These are phyloP conservation scores for Druceiella hillmani DNA, from an alignment of 2,888 invertebrate species.

Conservation along the genomic window DNA sequence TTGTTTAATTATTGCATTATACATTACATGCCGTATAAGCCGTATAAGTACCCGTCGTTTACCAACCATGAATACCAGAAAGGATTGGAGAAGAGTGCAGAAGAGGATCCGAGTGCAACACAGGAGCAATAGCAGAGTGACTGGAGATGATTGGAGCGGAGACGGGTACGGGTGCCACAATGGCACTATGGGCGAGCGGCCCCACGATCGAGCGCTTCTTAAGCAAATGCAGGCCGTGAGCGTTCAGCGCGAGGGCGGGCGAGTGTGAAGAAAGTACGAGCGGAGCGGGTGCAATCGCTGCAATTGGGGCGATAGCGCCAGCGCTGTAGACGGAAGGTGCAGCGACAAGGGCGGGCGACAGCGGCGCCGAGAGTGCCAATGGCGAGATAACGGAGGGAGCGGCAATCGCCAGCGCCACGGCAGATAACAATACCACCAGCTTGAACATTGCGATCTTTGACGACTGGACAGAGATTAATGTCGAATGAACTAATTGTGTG, in stretches of 20 bases:
- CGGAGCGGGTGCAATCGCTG: slow-evolving; percentile 40
- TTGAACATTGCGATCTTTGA: slow-evolving; percentile 48
- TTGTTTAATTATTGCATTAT: too few relatives aligned
- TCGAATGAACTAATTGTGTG: too few relatives aligned
- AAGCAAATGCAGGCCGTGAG: too few relatives aligned
- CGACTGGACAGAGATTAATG: slow-evolving; percentile 32
- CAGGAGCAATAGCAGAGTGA: too few relatives aligned
- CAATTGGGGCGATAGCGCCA: slow-evolving; percentile 31
- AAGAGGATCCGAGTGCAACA: slow-evolving; percentile 13
- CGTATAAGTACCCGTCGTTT: too few relatives aligned
- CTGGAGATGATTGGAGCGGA: slow-evolving; percentile 19
- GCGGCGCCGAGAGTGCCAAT: slow-evolving; percentile 27
- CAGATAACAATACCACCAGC: slow-evolving; percentile 55
- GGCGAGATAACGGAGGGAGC: slow-evolving; percentile 29
- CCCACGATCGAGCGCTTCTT: slow-evolving; percentile 29
- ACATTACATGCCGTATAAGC: too few relatives aligned
- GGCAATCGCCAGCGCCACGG: slow-evolving; percentile 52
- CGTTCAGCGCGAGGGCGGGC: slow-evolving; percentile 29
- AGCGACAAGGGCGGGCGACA: slow-evolving; percentile 13
- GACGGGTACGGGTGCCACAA: slow-evolving; percentile 24
- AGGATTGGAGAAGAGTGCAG: slow-evolving; percentile 17
- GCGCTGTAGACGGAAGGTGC: slow-evolving; percentile 30
- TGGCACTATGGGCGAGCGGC: slow-evolving; percentile 15
- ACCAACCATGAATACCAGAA: too few relatives aligned
- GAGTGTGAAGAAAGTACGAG: slow-evolving; percentile 28